Evolutionary conservation across 2,113 vertebrate genomes (phyloP).

Genomic region (Zosterops pallidus): DNA sequence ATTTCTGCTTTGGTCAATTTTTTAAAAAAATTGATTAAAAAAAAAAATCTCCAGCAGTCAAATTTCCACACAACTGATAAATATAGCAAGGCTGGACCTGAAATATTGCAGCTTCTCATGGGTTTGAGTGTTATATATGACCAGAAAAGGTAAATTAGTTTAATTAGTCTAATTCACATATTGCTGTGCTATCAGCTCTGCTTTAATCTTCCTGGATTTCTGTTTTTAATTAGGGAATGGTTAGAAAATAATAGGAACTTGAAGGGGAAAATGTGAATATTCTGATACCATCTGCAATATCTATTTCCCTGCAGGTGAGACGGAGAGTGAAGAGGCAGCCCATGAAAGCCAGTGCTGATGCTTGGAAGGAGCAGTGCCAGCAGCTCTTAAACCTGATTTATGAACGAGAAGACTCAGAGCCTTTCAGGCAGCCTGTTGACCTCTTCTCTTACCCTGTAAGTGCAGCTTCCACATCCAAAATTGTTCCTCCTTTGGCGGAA

Average conservation of each 20-base stretch:
- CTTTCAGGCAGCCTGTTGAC: slow-evolving; percentile 91
- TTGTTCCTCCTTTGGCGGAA: not conserved
- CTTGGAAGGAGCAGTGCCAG: slow-evolving; percentile 86
- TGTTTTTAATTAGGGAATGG: not conserved
- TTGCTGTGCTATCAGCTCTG: not conserved
- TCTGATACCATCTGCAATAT: not conserved
- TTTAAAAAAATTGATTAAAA: not conserved
- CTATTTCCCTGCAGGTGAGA: slow-evolving; percentile 63
- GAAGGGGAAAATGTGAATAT: not conserved
- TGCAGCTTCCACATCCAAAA: not conserved
- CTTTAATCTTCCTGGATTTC: not conserved
- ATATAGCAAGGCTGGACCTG: not conserved
- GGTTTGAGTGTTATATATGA: not conserved
- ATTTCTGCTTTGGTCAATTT: not conserved
- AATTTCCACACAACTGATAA: not conserved
- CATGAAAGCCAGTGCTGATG: slow-evolving; percentile 72
- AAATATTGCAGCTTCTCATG: not conserved
- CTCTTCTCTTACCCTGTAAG: slow-evolving; percentile 88
- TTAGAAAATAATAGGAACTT: not conserved
- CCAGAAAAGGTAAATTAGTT: not conserved
- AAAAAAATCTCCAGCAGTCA: not conserved
- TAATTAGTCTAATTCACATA: not conserved
- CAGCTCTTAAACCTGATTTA: slow-evolving; percentile 89
- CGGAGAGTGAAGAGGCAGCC: slow-evolving; percentile 71
- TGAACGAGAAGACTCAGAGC: slow-evolving; percentile 87